phyloP scores from a whole-genome alignment of 2,113 vertebrate genomes.

The Pluvianellus socialis region DNA sequence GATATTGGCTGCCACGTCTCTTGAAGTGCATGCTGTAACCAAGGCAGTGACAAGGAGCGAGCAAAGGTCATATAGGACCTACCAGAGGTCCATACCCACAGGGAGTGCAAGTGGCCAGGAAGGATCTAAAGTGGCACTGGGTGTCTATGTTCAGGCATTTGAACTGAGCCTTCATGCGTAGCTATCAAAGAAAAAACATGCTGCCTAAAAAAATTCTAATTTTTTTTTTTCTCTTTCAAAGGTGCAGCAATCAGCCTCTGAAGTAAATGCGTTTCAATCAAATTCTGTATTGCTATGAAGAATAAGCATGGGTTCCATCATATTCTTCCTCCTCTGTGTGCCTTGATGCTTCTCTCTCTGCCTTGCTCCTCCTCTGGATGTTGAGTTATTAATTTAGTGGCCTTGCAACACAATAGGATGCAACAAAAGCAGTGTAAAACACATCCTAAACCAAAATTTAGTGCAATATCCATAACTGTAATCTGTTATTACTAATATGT shows the following conservation, averaged over 20 bases:
- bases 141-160: not conserved
- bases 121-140: not conserved
- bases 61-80: not conserved
- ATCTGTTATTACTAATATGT: not conserved
- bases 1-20: not conserved
- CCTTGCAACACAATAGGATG: not conserved
- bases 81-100: not conserved
- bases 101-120: not conserved
- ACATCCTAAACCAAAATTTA: constrained; percentile 18
- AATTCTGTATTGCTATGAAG: not conserved
- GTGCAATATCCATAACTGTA: not conserved
- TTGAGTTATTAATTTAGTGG: not conserved
- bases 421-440: not conserved
- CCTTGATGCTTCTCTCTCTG: not conserved
- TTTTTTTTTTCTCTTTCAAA: constrained; percentile 25
- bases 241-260: not conserved
- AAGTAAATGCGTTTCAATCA: not conserved
- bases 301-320: not conserved
- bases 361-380: not conserved
- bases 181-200: not conserved
- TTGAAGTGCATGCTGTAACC: not conserved
- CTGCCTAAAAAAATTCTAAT: not conserved
- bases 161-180: not conserved
- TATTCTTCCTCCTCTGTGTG: not conserved
- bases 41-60: not conserved